Conservation (phyloP, 92 coral and sea anemone genomes). For the Bergia sp. region DNA sequence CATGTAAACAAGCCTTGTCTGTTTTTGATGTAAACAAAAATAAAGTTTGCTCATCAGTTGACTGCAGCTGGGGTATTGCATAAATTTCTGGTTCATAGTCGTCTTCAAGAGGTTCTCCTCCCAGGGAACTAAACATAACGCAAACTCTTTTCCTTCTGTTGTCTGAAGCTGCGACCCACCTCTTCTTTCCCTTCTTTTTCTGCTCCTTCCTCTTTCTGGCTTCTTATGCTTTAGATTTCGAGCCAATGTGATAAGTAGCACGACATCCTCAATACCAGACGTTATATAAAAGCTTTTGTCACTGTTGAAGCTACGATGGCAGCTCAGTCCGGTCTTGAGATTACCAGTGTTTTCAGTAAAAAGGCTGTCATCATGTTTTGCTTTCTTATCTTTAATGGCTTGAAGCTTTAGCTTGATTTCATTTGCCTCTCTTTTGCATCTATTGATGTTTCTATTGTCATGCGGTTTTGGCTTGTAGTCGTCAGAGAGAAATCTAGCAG, state of each 20-base stretch:
- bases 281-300: conserved; percentile 11
- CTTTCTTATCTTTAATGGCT: conserved; percentile 40
- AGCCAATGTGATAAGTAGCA: conserved; percentile 44
- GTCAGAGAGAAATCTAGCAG: neutral
- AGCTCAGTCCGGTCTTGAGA: conserved; percentile 54
- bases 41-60: conserved; percentile 49
- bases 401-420: conserved; percentile 23
- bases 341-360: conserved; percentile 48
- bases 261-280: conserved; percentile 37
- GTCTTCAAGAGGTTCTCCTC: conserved; percentile 44
- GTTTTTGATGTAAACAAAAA: conserved; percentile 36
- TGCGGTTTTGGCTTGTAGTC: conserved; percentile 35
- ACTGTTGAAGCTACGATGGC: conserved; percentile 25
- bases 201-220: conserved; percentile 42
- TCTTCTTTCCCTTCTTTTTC: conserved; percentile 40
- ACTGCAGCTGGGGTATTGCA: conserved; percentile 50
- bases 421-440: conserved; percentile 38
- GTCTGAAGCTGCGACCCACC: conserved; percentile 38
- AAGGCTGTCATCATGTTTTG: conserved; percentile 48
- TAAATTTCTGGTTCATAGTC: conserved; percentile 40
- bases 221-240: conserved; percentile 48
- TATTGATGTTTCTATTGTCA: conserved; percentile 18
- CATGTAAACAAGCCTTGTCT: conserved; percentile 42
- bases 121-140: conserved; percentile 50
- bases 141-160: conserved; percentile 59